Conservation (phyloP, 1,140 invertebrate species). For the Pissodes strobi region DNA sequence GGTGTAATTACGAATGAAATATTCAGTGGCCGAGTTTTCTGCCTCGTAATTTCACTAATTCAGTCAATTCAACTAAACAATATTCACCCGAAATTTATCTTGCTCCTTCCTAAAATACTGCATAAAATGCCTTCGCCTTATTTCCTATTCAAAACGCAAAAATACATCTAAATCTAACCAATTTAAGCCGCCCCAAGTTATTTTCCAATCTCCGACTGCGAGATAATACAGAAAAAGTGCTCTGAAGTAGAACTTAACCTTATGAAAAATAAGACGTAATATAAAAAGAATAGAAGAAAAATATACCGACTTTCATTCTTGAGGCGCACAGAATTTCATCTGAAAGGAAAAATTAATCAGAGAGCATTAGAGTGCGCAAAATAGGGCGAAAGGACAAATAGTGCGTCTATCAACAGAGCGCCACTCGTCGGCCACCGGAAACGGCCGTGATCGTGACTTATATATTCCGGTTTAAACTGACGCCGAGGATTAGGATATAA, state of each 20-base stretch:
- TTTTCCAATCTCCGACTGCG: conserved; percentile 7
- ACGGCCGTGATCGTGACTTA: conserved; percentile 19
- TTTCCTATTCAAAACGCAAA: too few species aligned
- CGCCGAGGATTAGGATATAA: too few species aligned
- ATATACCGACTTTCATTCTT: conserved; percentile 19
- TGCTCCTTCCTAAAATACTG: too few species aligned
- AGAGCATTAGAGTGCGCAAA: conserved; percentile 27
- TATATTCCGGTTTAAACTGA: conserved; percentile 19
- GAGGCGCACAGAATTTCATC: conserved; percentile 22
- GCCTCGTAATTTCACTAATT: too few species aligned
- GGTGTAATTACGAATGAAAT: too few species aligned
- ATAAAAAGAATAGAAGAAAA: conserved; percentile 26
- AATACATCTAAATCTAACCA: too few species aligned
- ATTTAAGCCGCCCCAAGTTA: neutral
- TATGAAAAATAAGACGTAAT: conserved; percentile 31
- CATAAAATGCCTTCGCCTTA: too few species aligned
- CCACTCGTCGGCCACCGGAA: conserved; percentile 23
- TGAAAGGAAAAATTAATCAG: conserved; percentile 30
- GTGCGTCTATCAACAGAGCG: conserved; percentile 19
- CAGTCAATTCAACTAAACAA: too few species aligned
- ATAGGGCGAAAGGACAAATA: conserved; percentile 30
- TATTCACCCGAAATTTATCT: too few species aligned
- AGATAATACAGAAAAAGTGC: conserved; percentile 25
- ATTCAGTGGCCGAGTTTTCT: too few species aligned
- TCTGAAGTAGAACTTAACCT: conserved; percentile 10